Base-by-base conservation (phyloP, 2,113 vertebrate species). In the Ahaetulla prasina region DNA sequence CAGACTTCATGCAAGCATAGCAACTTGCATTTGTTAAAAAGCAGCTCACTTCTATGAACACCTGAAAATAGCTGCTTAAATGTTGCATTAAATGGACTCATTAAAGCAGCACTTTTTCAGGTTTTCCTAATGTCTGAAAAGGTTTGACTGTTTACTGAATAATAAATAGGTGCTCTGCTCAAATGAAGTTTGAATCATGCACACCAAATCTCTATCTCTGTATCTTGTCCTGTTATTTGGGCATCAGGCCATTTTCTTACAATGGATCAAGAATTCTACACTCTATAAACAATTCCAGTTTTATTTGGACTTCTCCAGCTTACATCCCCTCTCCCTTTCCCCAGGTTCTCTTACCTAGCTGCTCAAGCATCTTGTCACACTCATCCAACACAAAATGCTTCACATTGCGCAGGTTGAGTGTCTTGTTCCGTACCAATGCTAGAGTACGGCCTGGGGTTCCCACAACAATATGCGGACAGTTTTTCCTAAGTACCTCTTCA, bases 311-410 rank as follows among this genome's bases (percentile, higher is more conserved):
- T 27, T 30, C 43, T 22, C 54, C 60, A 23, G 18, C 4, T 25
- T 3, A 10, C 3, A 80, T 35, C 52, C n/a, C n/a, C 20, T 2
- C 53, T 14, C 9, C 74, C 35, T 3, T 68, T 68, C 30, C 35
- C 74, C 35, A 1, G 18, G 74, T 80, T 0, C 7, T 45, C 88
- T 98, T 94, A 98, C 98, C 98, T 57, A 98, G 97, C 68, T 98
- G 98, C 94, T 98, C 98, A 63, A 98, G 97, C 98, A 98, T 98
- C 95, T 98, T 98, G 96, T 98, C 98, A 50, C 98, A 98, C 91
- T 98, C 98, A 92, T 98, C 98, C 97, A 98, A 97, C 95, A 98
- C 98, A 94, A 98, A 98, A 94, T 98, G 98, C 93, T 98, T 98
- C 96, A 98, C 98, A 94, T 98, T 98, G 45, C 98, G 98, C 88